These are phyloP conservation scores for Heliangelus exortis DNA, from an alignment of 2,797 vertebrate genomes.

Conservation along the genomic window DNA sequence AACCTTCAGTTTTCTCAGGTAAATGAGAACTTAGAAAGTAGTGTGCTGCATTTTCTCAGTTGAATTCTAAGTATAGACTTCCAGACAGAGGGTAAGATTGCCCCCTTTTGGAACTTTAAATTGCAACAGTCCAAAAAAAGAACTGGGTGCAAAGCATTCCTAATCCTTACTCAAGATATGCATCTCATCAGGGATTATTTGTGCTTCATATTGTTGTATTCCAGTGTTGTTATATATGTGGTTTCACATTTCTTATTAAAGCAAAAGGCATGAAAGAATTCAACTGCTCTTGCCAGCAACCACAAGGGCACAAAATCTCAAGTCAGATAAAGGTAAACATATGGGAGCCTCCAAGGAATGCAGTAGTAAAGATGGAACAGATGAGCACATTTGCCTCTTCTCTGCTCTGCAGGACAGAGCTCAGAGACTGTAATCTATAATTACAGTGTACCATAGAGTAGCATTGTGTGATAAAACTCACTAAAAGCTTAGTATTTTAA, in stretches of 20 bases:
- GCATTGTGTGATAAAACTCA: slow-evolving; percentile 41
- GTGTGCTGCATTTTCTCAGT: slow-evolving; percentile 22
- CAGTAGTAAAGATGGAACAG: slow-evolving; percentile 74
- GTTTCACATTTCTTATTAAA: slow-evolving; percentile 87
- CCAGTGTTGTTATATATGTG: slow-evolving; percentile 78
- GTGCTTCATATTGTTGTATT: slow-evolving; percentile 80
- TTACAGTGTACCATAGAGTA: slow-evolving; percentile 38
- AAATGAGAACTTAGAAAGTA: slow-evolving; percentile 13
- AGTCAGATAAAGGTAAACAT: slow-evolving; percentile 86
- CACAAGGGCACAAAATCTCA: slow-evolving; percentile 83
- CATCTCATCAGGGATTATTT: slow-evolving; percentile 74
- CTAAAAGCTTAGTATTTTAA: neutral
- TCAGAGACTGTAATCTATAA: slow-evolving; percentile 47
- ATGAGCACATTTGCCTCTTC: slow-evolving; percentile 71
- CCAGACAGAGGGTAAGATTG: slow-evolving; percentile 77
- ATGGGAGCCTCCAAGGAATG: slow-evolving; percentile 83
- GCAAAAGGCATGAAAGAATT: slow-evolving; percentile 89
- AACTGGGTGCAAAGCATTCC: slow-evolving; percentile 55
- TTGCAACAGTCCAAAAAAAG: slow-evolving; percentile 54
- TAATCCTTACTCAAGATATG: slow-evolving; percentile 64
- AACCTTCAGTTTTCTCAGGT: neutral
- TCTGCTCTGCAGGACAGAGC: slow-evolving; percentile 59
- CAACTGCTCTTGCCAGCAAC: slow-evolving; percentile 83
- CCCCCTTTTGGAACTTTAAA: slow-evolving; percentile 78
- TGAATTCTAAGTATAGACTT: neutral